These are phyloP conservation scores for Iphiclides podalirius DNA, from an alignment of 2,888 invertebrate species.

Conservation along the genomic window DNA sequence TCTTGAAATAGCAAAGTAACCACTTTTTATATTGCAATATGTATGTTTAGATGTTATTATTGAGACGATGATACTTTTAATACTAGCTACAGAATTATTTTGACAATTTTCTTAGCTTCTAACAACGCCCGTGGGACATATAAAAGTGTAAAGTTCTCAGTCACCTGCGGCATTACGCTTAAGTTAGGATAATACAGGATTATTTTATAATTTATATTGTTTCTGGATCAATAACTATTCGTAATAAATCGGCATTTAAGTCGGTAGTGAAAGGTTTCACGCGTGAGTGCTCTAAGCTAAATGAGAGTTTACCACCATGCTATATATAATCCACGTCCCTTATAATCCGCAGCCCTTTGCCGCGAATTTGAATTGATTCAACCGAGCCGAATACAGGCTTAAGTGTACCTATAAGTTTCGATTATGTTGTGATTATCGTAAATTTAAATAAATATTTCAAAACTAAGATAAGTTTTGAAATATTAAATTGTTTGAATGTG, in stretches of 20 bases:
- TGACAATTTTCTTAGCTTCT: neutral
- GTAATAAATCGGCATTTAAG: slow-evolving; percentile 11
- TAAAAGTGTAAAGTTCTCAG: neutral
- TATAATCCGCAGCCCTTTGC: slow-evolving; percentile 30
- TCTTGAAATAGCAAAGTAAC: too few species aligned
- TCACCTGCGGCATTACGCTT: neutral
- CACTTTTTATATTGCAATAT: too few species aligned
- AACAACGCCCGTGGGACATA: neutral
- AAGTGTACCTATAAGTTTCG: neutral
- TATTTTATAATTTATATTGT: neutral
- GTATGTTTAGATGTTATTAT: neutral
- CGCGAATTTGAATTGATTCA: slow-evolving; percentile 12
- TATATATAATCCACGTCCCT: slow-evolving; percentile 27
- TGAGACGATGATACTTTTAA: neutral
- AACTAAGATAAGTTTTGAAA: neutral
- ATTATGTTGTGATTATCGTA: neutral
- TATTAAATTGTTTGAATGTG: too few species aligned
- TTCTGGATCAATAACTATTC: slow-evolving; percentile 1
- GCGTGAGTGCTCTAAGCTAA: slow-evolving; percentile 30
- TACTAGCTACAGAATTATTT: neutral
- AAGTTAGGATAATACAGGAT: neutral
- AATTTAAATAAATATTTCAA: neutral
- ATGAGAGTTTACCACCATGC: slow-evolving; percentile 28
- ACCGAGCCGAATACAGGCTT: slow-evolving; percentile 4
- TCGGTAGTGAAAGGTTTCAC: slow-evolving; percentile 19